These are phyloP conservation scores for Pocillopora verrucosa DNA, from an alignment of 64 coral and sea anemone species.

Conservation along the genomic window DNA sequence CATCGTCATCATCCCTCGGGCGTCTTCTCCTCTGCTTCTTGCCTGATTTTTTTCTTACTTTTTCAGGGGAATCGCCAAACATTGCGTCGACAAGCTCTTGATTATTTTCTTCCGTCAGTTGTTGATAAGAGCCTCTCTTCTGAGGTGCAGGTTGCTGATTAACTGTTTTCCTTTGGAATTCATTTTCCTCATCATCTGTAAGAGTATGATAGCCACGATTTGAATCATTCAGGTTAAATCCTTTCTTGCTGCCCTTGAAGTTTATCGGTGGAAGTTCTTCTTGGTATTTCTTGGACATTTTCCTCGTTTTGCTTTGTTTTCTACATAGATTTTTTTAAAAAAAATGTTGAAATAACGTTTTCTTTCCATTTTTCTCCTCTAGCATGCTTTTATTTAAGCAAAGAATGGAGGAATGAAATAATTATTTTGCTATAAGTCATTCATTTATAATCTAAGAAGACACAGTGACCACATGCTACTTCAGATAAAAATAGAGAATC, in stretches of 20 bases:
- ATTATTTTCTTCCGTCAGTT: slow-evolving; percentile 4
- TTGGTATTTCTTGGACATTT: background rate
- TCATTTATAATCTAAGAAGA: no score
- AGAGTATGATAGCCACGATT: background rate
- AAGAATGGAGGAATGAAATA: background rate
- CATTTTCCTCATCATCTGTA: background rate
- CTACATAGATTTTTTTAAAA: background rate
- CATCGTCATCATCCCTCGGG: background rate
- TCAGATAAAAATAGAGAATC: no score
- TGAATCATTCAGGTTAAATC: slow-evolving; percentile 8
- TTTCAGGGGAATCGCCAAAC: slow-evolving; percentile 45
- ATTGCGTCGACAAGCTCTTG: slow-evolving; percentile 44
- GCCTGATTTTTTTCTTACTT: slow-evolving; percentile 10
- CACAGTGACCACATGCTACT: no score
- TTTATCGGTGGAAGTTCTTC: slow-evolving; percentile 40
- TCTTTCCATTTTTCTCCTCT: slow-evolving; percentile 1
- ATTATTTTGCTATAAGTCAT: background rate
- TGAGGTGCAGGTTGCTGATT: background rate
- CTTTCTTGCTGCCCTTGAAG: slow-evolving; percentile 27
- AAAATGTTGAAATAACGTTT: background rate
- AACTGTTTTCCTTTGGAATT: background rate
- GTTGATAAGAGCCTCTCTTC: slow-evolving; percentile 3
- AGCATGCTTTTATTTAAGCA: background rate
- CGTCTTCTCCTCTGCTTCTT: slow-evolving; percentile 9
- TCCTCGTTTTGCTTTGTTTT: slow-evolving; percentile 23